Conservation (phyloP, 2,113 vertebrate species). For the Delphinus delphis region DNA sequence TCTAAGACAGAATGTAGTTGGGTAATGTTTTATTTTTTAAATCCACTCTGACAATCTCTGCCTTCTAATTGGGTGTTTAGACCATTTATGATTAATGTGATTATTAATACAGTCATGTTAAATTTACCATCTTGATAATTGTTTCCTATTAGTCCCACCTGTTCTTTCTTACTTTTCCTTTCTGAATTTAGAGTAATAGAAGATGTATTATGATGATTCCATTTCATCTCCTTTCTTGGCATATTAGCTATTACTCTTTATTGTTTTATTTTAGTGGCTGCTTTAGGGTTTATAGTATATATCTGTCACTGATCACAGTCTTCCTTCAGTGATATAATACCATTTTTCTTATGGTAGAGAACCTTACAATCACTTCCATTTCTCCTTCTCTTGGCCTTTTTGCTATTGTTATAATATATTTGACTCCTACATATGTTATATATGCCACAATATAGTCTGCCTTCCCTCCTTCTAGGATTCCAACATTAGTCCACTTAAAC, state of each 20-base stretch:
- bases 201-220: background rate
- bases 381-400: background rate
- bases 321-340: background rate
- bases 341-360: background rate
- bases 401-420: background rate
- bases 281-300: background rate
- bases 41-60: background rate
- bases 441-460: background rate
- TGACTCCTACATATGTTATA: background rate
- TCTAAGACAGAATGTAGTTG: background rate
- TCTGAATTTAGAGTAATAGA: background rate
- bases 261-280: background rate
- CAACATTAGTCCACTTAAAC: background rate
- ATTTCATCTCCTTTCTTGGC: background rate
- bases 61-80: background rate
- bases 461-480: background rate
- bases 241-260: background rate
- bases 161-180: background rate
- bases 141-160: background rate
- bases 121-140: background rate
- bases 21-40: background rate
- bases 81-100: background rate
- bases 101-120: background rate
- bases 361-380: background rate
- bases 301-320: background rate